Percentiles rank a stretch among this genome's conserved stretches.
These are phyloP conservation scores for Pollimyrus isidori DNA, from an alignment of 2,113 vertebrate species.

Conservation along the genomic window DNA sequence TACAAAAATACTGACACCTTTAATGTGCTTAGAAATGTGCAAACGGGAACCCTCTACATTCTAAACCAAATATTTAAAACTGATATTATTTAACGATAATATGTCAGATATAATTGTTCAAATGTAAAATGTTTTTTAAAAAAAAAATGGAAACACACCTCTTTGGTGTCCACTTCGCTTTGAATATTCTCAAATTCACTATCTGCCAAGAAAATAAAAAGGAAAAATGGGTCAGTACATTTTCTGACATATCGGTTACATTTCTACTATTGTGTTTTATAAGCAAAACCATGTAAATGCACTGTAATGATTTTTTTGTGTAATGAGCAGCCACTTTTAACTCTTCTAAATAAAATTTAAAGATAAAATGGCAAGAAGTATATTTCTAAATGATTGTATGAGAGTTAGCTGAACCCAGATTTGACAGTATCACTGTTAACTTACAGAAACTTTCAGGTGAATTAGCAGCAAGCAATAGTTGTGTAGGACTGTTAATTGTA, in stretches of 20 bases:
- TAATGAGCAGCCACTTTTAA: background rate
- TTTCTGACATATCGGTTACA: slow-evolving; percentile 21
- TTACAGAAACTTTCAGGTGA: background rate
- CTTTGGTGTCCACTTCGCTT: slow-evolving; percentile 78
- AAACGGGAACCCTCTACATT: background rate
- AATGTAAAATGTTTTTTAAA: background rate
- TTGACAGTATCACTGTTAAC: background rate
- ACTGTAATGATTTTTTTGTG: background rate
- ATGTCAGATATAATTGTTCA: background rate
- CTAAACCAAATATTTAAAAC: background rate
- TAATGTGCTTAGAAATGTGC: background rate
- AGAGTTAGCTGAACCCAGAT: background rate
- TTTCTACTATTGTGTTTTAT: background rate
- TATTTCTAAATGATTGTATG: background rate
- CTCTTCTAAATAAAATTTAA: background rate
- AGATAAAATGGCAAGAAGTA: background rate
- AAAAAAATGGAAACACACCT: slow-evolving; percentile 59
- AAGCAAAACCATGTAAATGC: background rate
- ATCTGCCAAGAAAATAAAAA: slow-evolving; percentile 63
- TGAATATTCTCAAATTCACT: slow-evolving; percentile 88
- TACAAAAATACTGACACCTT: background rate
- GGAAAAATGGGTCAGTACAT: slow-evolving; percentile 34
- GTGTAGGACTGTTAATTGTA: background rate
- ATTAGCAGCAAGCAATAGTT: background rate
- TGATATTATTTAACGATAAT: background rate